Conservation (phyloP, 2,888 invertebrate species). For the Acronicta aceris region DNA sequence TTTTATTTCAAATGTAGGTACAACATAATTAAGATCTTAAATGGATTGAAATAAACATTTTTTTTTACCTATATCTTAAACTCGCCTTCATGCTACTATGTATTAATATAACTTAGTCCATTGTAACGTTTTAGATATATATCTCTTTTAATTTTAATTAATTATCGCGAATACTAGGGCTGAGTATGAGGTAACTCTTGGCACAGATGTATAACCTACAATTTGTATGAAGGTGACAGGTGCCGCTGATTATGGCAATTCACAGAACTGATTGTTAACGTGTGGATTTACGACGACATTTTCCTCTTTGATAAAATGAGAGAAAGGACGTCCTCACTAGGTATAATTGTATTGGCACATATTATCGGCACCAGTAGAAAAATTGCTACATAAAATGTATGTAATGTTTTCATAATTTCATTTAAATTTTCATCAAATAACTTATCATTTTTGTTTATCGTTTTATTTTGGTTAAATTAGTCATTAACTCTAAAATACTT, state of each 20-base stretch:
- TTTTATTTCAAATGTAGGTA: too few relatives aligned
- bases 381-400: too few relatives aligned
- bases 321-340: background rate
- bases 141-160: background rate
- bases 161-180: slow-evolving; percentile 1
- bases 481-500: too few relatives aligned
- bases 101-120: background rate
- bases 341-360: background rate
- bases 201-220: slow-evolving; percentile 42
- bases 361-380: background rate
- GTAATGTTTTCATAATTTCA: too few relatives aligned
- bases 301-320: slow-evolving; percentile 23
- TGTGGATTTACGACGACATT: slow-evolving; percentile 37
- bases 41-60: too few relatives aligned
- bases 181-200: slow-evolving; percentile 24
- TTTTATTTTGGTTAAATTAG: too few relatives aligned
- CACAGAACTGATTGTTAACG: slow-evolving; percentile 41
- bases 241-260: slow-evolving; percentile 50
- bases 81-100: too few relatives aligned
- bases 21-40: too few relatives aligned
- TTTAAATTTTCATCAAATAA: too few relatives aligned
- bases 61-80: too few relatives aligned
- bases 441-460: too few relatives aligned
- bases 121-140: background rate
- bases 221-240: slow-evolving; percentile 46